Conservation (phyloP, 2,113 vertebrate species). For the Tachycineta bicolor region DNA sequence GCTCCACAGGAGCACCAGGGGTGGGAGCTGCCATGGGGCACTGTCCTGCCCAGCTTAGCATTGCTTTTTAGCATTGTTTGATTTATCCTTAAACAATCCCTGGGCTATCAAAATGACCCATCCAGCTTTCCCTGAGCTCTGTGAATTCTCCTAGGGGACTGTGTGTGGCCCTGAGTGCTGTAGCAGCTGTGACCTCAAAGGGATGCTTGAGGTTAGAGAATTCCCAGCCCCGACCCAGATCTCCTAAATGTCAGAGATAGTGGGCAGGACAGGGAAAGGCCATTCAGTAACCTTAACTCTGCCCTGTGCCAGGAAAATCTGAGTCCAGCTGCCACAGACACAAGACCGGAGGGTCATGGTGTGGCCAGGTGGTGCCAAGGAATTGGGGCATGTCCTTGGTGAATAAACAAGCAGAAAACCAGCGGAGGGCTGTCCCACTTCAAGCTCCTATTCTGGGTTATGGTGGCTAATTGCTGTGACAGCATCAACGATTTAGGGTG, state of each 20-base stretch:
- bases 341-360: accelerated
- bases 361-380: background rate
- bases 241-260: background rate
- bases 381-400: background rate
- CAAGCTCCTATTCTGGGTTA: background rate
- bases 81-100: background rate
- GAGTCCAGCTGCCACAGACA: background rate
- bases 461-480: background rate
- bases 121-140: background rate
- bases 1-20: background rate
- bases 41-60: background rate
- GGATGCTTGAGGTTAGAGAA: background rate
- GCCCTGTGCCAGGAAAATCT: background rate
- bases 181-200: background rate
- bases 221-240: background rate
- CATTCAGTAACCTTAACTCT: background rate
- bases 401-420: background rate
- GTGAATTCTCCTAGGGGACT: background rate
- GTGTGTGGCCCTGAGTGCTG: accelerated
- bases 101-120: background rate
- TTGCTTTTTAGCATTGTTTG: background rate
- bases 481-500: background rate
- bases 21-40: background rate
- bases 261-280: background rate
- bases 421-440: background rate